Conservation (phyloP, 64 coral and sea anemone species). For the Montipora cactus region DNA sequence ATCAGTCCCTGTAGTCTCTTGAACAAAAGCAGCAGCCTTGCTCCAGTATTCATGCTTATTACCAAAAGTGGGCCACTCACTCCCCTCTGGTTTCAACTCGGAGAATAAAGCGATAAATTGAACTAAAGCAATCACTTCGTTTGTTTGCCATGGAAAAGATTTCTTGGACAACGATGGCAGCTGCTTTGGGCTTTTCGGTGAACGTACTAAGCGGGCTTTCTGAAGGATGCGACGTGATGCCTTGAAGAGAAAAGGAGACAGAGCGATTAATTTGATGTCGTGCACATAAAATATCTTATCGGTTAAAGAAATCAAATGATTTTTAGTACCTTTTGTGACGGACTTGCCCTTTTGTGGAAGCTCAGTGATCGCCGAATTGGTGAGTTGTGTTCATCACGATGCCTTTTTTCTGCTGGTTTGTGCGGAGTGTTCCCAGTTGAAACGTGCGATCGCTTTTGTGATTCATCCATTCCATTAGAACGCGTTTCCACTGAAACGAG, state of each 20-base stretch:
- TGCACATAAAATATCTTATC: too few species aligned
- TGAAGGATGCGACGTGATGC: neutral
- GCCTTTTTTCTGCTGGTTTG: too few species aligned
- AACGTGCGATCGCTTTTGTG: too few species aligned
- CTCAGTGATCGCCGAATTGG: neutral
- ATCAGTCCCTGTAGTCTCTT: neutral
- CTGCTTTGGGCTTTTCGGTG: neutral
- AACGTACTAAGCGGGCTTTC: neutral
- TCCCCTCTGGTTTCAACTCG: conserved; percentile 30
- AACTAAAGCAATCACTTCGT: neutral
- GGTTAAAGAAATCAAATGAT: neutral
- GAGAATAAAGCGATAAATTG: conserved; percentile 20
- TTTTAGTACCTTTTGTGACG: neutral
- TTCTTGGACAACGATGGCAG: neutral
- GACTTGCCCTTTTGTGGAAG: neutral
- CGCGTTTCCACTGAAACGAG: too few species aligned
- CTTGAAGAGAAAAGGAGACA: neutral
- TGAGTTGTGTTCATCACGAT: neutral
- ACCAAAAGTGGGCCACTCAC: conserved; percentile 32
- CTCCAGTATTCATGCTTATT: neutral
- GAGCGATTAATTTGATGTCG: too few species aligned
- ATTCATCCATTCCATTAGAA: too few species aligned
- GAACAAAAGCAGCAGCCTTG: conserved; percentile 19
- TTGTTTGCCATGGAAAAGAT: neutral
- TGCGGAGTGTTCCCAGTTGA: too few species aligned